phyloP scores from a whole-genome alignment of 1,140 invertebrate species.

The Aphelinus atriplicis region DNA sequence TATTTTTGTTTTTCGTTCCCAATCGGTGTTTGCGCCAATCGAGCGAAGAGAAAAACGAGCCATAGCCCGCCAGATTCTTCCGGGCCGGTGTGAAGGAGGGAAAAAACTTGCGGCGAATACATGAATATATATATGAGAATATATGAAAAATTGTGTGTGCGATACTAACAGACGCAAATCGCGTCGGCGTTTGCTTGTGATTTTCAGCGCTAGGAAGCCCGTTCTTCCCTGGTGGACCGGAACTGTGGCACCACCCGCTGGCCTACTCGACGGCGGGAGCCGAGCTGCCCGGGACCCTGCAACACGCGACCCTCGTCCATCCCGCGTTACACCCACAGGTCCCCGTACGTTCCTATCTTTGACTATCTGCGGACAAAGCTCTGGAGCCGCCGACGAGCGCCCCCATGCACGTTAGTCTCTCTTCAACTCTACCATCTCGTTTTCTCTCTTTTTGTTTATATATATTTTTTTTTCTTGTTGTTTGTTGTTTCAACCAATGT shows the following conservation, averaged over 20 bases:
- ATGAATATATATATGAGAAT: too few species aligned
- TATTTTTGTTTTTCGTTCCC: too few species aligned
- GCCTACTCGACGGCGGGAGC: constrained; percentile 83
- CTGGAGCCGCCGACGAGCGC: constrained; percentile 70
- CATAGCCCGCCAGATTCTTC: too few species aligned
- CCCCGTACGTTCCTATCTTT: constrained; percentile 94
- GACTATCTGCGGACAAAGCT: constrained; percentile 92
- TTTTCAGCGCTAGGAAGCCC: constrained; percentile 89
- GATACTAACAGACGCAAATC: too few species aligned
- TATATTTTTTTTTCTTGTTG: background rate
- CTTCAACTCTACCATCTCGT: constrained; percentile 19
- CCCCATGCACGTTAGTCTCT: constrained; percentile 67
- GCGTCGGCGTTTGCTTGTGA: background rate
- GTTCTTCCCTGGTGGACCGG: constrained; percentile 91
- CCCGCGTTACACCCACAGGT: constrained; percentile 96
- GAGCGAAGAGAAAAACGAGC: too few species aligned
- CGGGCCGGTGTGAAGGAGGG: too few species aligned
- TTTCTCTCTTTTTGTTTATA: background rate
- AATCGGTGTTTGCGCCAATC: too few species aligned
- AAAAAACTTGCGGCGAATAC: too few species aligned
- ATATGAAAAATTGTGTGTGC: too few species aligned
- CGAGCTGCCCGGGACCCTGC: constrained; percentile 84
- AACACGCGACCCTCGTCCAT: constrained; percentile 90
- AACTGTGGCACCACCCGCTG: constrained; percentile 93
- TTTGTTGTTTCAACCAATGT: too few species aligned